Percentiles rank a stretch among this genome's conserved stretches.
These are phyloP conservation scores for Spodoptera litura DNA, from an alignment of 1,140 invertebrate genomes.

Conservation along the genomic window DNA sequence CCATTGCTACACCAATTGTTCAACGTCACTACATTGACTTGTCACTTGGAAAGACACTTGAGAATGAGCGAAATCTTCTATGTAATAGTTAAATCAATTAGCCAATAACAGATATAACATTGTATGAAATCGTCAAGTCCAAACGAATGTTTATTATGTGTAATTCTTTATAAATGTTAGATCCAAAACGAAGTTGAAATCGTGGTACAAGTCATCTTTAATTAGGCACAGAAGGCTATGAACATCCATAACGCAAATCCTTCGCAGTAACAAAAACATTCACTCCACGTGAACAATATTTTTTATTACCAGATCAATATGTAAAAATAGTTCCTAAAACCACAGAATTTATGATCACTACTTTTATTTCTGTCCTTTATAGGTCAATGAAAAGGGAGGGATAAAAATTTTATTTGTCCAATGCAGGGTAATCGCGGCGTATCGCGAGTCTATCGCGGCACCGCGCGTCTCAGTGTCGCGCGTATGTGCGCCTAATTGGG, in stretches of 20 bases:
- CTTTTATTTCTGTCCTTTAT: conserved; percentile 40
- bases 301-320: conserved; percentile 40
- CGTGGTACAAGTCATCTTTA: neutral
- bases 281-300: conserved; percentile 9
- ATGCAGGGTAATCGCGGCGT: conserved; percentile 24
- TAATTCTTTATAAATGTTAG: too few relatives aligned
- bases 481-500: conserved; percentile 60
- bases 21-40: conserved; percentile 3
- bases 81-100: neutral
- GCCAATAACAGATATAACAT: too few relatives aligned
- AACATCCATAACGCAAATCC: neutral
- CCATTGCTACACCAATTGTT: neutral
- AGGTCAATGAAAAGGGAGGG: conserved; percentile 45
- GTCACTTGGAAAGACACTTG: conserved; percentile 14
- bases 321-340: conserved; percentile 44
- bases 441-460: conserved; percentile 18
- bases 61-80: neutral
- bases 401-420: conserved; percentile 46
- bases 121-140: too few relatives aligned
- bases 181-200: neutral
- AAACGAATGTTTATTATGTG: too few relatives aligned
- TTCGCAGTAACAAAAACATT: neutral
- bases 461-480: neutral
- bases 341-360: conserved; percentile 39
- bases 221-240: neutral